Evolutionary conservation across 2,888 invertebrate species (phyloP).

Genomic region (Tineola bisselliella): DNA sequence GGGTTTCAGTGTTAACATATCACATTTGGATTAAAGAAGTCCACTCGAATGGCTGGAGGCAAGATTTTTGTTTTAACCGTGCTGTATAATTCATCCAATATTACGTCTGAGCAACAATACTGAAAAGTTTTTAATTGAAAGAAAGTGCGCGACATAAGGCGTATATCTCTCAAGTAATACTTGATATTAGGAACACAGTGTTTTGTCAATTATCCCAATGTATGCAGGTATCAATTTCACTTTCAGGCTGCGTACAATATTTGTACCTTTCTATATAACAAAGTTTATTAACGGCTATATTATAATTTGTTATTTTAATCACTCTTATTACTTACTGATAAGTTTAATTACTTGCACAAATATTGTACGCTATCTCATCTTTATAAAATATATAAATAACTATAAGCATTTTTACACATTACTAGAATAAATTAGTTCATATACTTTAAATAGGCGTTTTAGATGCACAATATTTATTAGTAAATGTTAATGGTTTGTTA

Average conservation of each 20-base stretch:
- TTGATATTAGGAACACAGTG: not conserved
- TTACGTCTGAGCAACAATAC: not conserved
- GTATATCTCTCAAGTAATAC: not conserved
- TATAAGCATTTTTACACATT: not conserved
- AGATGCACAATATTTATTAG: not conserved
- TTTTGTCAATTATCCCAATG: constrained; percentile 4
- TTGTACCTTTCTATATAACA: not conserved
- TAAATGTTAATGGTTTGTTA: too few species aligned
- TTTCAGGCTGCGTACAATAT: constrained; percentile 3
- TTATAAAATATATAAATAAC: not conserved
- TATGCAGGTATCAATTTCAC: constrained; percentile 7
- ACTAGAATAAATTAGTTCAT: not conserved
- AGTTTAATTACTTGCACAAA: not conserved
- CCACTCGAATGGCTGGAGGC: not conserved
- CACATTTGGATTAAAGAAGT: constrained; percentile 23
- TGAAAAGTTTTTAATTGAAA: not conserved
- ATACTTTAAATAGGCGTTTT: not conserved
- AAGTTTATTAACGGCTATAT: not conserved
- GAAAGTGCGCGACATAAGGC: not conserved
- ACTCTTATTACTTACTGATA: not conserved
- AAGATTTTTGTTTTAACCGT: not conserved
- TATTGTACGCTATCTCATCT: not conserved
- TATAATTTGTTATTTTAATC: not conserved
- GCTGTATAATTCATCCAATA: not conserved
- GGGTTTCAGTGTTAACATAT: constrained; percentile 56